phyloP scores from a whole-genome alignment of 2,888 invertebrate species.

The Lasius fuliginosus region DNA sequence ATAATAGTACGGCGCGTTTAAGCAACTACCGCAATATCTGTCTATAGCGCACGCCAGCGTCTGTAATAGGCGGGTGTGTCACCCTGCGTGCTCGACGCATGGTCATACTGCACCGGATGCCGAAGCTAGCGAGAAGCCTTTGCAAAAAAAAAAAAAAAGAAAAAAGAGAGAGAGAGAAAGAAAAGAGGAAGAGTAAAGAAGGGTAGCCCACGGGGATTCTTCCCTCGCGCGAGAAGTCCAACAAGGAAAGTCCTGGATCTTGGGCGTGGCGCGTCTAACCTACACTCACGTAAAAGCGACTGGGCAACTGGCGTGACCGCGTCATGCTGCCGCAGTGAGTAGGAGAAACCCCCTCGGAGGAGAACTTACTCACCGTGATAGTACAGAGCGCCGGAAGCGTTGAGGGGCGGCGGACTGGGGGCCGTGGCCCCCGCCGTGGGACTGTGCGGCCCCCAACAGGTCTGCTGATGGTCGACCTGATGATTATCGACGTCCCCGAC shows the following conservation, averaged over 20 bases:
- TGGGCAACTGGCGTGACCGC: constrained; percentile 4
- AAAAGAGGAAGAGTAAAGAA: background rate
- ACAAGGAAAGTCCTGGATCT: background rate
- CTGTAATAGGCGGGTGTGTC: constrained; percentile 74
- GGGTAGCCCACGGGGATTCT: background rate
- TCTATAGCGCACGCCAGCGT: constrained; percentile 69
- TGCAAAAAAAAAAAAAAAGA: background rate
- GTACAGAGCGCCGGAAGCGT: constrained; percentile 85
- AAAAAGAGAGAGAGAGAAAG: background rate
- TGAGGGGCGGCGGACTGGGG: constrained; percentile 85
- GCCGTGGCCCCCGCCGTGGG: constrained; percentile 92
- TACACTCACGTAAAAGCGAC: constrained; percentile 37
- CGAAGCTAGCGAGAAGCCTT: constrained; percentile 18
- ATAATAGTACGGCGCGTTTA: constrained; percentile 45
- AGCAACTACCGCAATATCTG: constrained; percentile 67
- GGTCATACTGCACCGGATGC: constrained; percentile 52
- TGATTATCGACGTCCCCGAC: constrained; percentile 89
- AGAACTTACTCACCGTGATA: constrained; percentile 82
- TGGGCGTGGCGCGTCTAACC: constrained; percentile 52
- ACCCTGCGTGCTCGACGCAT: constrained; percentile 70
- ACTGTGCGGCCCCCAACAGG: constrained; percentile 92
- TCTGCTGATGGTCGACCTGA: constrained; percentile 84
- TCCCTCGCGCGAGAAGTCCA: background rate
- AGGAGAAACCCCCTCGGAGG: background rate
- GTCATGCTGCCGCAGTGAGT: constrained; percentile 7